Percentiles rank a stretch among this genome's conserved stretches.
These are phyloP conservation scores for Drosophila fungiperda DNA, from an alignment of 2,888 invertebrate genomes.

Conservation along the genomic window DNA sequence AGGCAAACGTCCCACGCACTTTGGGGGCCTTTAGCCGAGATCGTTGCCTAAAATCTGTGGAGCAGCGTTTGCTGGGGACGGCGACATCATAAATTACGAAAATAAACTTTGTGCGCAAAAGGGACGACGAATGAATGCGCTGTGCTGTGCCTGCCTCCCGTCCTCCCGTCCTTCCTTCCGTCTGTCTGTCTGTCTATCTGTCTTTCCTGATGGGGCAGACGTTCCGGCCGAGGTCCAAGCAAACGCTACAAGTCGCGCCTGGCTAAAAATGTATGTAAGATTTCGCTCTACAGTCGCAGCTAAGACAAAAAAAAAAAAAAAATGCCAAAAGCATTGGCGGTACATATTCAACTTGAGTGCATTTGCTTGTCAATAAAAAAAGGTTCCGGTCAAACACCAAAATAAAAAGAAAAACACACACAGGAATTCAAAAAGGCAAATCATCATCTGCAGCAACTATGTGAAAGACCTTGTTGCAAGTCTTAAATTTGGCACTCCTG, in stretches of 20 bases:
- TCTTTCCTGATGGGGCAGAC: constrained; percentile 9
- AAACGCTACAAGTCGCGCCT: constrained; percentile 48
- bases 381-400: constrained; percentile 68
- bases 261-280: constrained; percentile 56
- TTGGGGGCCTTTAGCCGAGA: background rate
- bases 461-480: constrained; percentile 30
- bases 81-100: constrained; percentile 82
- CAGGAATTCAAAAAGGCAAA: constrained; percentile 56
- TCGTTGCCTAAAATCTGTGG: constrained; percentile 57
- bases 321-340: constrained; percentile 49
- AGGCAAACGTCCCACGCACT: constrained; percentile 49
- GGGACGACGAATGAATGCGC: constrained; percentile 50
- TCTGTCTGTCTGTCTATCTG: constrained; percentile 11
- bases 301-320: background rate
- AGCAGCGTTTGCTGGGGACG: constrained; percentile 46
- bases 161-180: background rate
- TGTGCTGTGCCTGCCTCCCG: background rate
- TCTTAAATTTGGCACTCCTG: constrained; percentile 17
- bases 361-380: constrained; percentile 85
- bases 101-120: constrained; percentile 68
- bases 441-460: constrained; percentile 47
- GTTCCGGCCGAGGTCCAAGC: constrained; percentile 16
- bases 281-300: constrained; percentile 26
- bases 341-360: constrained; percentile 85
- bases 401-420: constrained; percentile 28